Evolutionary conservation across 2,888 invertebrate species (phyloP), one percentile per base, ranked within the genome.

Genomic region (Lasioglossum morio): DNA sequence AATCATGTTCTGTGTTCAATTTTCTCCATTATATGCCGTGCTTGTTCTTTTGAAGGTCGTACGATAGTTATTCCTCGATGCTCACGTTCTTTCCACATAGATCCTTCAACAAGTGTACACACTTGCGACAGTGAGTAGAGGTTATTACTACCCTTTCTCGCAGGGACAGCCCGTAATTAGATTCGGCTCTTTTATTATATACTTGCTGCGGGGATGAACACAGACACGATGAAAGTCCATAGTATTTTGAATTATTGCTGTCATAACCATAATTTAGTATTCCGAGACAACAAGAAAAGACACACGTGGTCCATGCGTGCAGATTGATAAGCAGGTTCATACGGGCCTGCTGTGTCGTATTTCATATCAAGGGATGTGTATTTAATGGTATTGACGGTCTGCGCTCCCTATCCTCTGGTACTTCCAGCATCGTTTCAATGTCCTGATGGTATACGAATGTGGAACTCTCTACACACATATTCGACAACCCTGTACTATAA

Each of bases 161-260:
- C 73, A 79, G 69, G 79, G 79, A 83, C 82, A 87, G 75, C 81
- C 78, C 23, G 79, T 85, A 87, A 88, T 88, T 87, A 85, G 82
- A 77, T 76, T 79, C 37, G 27, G 53, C 74, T 87, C 73, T 81
- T 88, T 88, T 85, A 81, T 83, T 81, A 79, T 63, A 77, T 69
- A 19, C 53, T 74, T 57, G 77, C 81, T 79, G 60, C 66, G 34
- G 48, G 81, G 83, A 81, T 77, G 77, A 72, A 66, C 60, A 8
- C 34, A 37, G 34, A 30, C 34, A 72, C 74, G 87, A 80, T 81
- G 87, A 87, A 81, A 85, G 81, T 40, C 74, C 48, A 34, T 70
- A n/a, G 72, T 48, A 53, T 40, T n/a, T 30, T 87, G 82, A 87
- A 66, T 87, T 87, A 88, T 79, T 72, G 69, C 85, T 74, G 74